Evolutionary conservation across 2,888 invertebrate genomes (phyloP).

Genomic region (Aphodius granarius): DNA sequence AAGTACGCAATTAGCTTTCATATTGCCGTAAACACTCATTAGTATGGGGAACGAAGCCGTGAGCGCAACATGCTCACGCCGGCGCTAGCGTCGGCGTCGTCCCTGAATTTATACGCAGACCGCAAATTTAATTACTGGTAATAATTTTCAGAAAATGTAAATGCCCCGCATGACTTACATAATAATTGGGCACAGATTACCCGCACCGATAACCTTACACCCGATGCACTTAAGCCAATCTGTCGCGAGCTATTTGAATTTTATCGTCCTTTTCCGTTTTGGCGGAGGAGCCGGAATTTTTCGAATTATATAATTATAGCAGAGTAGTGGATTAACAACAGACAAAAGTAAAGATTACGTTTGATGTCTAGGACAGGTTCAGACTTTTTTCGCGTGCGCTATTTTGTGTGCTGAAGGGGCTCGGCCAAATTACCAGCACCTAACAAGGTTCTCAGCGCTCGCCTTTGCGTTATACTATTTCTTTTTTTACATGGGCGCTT

Average conservation of each 20-base stretch:
- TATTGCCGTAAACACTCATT: constrained; percentile 21
- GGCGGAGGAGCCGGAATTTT: not conserved
- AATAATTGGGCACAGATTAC: constrained; percentile 21
- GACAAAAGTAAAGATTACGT: not conserved
- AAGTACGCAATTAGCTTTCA: constrained; percentile 21
- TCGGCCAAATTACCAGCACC: not conserved
- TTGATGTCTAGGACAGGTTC: not conserved
- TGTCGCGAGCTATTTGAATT: not conserved
- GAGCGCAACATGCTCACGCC: constrained; percentile 11
- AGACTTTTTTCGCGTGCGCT: not conserved
- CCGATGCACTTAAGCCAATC: not conserved
- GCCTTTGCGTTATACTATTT: not conserved
- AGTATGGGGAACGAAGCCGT: constrained; percentile 17
- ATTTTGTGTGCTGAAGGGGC: not conserved
- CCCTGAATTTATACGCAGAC: constrained; percentile 3
- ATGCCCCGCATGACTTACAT: constrained; percentile 22
- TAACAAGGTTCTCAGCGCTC: not conserved
- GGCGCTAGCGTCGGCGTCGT: not conserved
- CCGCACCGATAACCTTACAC: constrained; percentile 5
- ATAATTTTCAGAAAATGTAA: constrained; percentile 22
- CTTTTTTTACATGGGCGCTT: not conserved
- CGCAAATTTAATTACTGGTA: constrained; percentile 20
- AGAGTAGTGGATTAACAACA: not conserved
- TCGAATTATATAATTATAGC: not conserved
- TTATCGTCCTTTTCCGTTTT: not conserved